A percentile compares a stretch with the other conserved stretches of the same genome.
phyloP scores from a whole-genome alignment of 2,113 vertebrate genomes.

The Bos indicus region DNA sequence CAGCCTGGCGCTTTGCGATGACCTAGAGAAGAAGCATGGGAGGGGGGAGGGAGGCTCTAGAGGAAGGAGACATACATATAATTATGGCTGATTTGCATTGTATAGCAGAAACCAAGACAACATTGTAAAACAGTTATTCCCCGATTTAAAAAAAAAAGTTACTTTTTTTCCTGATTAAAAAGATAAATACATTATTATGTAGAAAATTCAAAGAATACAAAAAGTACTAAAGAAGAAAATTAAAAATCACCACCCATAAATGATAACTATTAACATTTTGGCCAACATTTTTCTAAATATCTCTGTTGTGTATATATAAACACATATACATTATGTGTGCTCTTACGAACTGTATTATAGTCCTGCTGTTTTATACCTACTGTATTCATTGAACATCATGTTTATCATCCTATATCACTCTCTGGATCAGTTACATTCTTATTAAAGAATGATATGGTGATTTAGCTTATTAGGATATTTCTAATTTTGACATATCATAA shows the following conservation, averaged over 20 bases:
- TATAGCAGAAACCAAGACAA: neutral
- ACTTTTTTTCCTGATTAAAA: constrained; percentile 5
- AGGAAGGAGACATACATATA: neutral
- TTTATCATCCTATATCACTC: neutral
- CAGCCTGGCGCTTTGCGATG: neutral
- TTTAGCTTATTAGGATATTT: neutral
- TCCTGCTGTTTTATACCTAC: neutral
- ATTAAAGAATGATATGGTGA: neutral
- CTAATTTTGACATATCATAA: neutral
- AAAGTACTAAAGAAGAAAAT: neutral
- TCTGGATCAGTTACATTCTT: neutral
- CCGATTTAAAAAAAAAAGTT: neutral
- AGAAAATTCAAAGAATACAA: neutral
- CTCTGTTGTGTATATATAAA: neutral
- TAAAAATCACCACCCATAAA: neutral
- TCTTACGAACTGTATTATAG: neutral
- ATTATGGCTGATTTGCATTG: neutral
- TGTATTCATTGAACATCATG: neutral
- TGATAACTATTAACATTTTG: neutral
- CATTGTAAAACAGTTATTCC: neutral
- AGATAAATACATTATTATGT: neutral
- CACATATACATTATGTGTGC: neutral
- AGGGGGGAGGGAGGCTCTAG: neutral
- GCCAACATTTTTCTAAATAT: neutral
- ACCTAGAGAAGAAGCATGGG: neutral